Evolutionary conservation across 2,888 invertebrate genomes (phyloP), one percentile per base, ranked within the genome.

Genomic region (Drosophila colorata): DNA sequence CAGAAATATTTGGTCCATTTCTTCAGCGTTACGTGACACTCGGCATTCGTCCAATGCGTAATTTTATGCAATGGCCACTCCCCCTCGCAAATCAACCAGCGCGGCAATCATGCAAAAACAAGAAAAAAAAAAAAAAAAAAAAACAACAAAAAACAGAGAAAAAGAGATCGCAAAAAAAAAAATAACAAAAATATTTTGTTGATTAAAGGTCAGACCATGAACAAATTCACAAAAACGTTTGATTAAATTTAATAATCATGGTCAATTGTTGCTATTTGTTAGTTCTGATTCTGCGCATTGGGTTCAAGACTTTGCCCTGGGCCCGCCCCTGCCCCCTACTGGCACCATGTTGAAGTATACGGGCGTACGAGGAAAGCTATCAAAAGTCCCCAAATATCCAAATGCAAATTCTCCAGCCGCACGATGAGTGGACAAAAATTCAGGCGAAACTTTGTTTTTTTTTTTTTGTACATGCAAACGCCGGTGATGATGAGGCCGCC

Each of bases 181-280:
- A 28, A 46, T 33, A 52, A 35, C n/a, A 49, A 56, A 59, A 44
- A 33, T 56, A 60, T 72, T 80, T 79, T 64, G 58, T 57, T 69
- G 82, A 82, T 71, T 75, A 82, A 83, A 76, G 77, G 80, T 86
- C 80, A 74, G 58, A 28, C 41, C 31, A 35, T 46, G 25, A n/a
- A 55, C 18, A 33, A 20, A 48, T 33, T 33, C 33, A 33, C 33
- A 16, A 35, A 18, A 35, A 18, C 52, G 20, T 70, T 74, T 61
- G 43, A 73, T 69, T 73, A 53, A 73, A 68, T 72, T 64, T 63
- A 77, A 68, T 59, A 74, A 70, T 55, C 48, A 35, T 51, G 44
- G 38, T 18, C 64, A 72, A 75, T 65, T 67, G 40, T 40, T 52
- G 59, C 18, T 38, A 37, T 55, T 57, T 38, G 41, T 58, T 56